A percentile compares a stretch with the other conserved stretches of the same genome.
Evolutionary conservation across 2,797 vertebrate genomes (phyloP).

Genomic region (Notoglanidium macrostoma): DNA sequence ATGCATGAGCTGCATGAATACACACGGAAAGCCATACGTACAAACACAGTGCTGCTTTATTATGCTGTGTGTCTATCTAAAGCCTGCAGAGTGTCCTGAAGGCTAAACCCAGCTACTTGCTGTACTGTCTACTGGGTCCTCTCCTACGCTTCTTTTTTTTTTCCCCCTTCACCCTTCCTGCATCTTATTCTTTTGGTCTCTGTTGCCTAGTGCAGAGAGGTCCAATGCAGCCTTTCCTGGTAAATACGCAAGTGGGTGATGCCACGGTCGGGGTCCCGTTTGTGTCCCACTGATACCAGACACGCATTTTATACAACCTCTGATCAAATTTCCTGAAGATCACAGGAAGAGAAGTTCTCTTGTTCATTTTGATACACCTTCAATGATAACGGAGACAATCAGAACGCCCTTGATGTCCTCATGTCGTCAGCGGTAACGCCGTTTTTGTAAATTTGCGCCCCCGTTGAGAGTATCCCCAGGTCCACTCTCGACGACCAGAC

Average conservation of each 20-base stretch:
- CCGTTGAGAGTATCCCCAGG: background rate
- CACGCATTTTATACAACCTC: background rate
- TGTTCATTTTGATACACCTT: background rate
- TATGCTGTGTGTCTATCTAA: slow-evolving; percentile 9
- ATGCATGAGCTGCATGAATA: background rate
- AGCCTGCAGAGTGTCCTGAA: slow-evolving; percentile 23
- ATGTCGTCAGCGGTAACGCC: background rate
- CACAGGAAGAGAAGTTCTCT: background rate
- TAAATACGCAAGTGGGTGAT: background rate
- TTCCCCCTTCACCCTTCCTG: slow-evolving; percentile 44
- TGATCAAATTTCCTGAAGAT: background rate
- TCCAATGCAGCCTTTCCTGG: background rate
- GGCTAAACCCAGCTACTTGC: slow-evolving; percentile 38
- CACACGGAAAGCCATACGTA: background rate
- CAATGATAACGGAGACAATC: background rate
- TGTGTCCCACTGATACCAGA: background rate
- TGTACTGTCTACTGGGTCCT: slow-evolving; percentile 37
- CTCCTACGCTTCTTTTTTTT: slow-evolving; percentile 47
- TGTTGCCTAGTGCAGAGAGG: background rate
- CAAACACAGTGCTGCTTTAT: background rate
- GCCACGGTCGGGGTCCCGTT: too few species aligned
- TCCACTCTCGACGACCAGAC: background rate
- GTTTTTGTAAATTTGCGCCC: background rate
- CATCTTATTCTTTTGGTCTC: slow-evolving; percentile 30
- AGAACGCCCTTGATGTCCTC: background rate